Evolutionary conservation across 2,797 vertebrate species (phyloP).

Genomic region (Sebastes miniatus): DNA sequence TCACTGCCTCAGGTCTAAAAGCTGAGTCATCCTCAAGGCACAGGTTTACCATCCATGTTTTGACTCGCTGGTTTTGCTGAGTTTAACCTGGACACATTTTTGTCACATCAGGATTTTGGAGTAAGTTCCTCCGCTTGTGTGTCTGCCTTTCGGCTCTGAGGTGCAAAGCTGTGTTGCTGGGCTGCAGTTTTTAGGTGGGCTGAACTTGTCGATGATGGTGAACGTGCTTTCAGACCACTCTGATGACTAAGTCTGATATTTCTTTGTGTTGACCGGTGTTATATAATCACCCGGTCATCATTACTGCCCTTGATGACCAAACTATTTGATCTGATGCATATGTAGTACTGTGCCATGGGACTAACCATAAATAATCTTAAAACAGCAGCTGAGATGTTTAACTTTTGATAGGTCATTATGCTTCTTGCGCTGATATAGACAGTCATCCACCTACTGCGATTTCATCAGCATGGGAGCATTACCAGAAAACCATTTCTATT

Average conservation of each 20-base stretch:
- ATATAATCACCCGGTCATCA: constrained; percentile 28
- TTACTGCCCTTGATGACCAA: constrained; percentile 11
- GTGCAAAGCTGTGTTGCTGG: background rate
- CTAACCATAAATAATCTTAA: background rate
- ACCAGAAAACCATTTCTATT: background rate
- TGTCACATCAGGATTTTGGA: constrained; percentile 15
- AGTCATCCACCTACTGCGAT: constrained; percentile 13
- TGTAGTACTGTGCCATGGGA: constrained; percentile 10
- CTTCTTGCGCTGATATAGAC: background rate
- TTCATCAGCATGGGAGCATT: background rate
- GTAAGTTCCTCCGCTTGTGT: background rate
- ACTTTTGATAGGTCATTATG: constrained; percentile 4
- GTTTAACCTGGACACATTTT: background rate
- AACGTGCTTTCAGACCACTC: background rate
- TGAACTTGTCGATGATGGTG: background rate
- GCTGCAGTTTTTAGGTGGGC: constrained; percentile 38
- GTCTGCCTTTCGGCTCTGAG: constrained; percentile 1
- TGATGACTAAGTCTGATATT: constrained; percentile 36
- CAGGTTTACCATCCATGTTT: constrained; percentile 21
- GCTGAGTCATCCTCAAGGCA: constrained; percentile 30
- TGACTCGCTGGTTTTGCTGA: constrained; percentile 29
- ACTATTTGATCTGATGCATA: constrained; percentile 20
- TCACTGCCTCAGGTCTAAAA: constrained; percentile 21
- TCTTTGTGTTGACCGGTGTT: constrained; percentile 12
- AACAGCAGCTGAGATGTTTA: constrained; percentile 24